phyloP scores from a whole-genome alignment of 92 coral and sea anemone genomes.

The Galaxea fascicularis region DNA sequence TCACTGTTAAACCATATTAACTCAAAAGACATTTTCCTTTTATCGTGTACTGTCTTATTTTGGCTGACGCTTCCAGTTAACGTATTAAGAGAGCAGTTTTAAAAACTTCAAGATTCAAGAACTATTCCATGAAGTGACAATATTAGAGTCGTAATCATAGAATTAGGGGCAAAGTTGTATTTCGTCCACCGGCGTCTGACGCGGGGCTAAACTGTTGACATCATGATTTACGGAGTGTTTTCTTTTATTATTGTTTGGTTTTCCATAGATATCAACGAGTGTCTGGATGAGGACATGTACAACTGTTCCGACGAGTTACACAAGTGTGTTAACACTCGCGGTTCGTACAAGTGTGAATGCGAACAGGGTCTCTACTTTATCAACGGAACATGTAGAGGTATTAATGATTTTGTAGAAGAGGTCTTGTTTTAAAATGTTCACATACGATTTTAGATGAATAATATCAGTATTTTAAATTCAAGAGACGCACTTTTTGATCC shows the following conservation, averaged over 20 bases:
- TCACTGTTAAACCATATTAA: not conserved
- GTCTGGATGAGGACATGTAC: conserved; percentile 33
- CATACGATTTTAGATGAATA: too few species aligned
- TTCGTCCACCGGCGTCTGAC: not conserved
- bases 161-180: too few species aligned
- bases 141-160: too few species aligned
- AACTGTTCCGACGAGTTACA: conserved; percentile 59
- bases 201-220: not conserved
- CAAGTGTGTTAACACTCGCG: conserved; percentile 60
- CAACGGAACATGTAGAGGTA: conserved; percentile 49
- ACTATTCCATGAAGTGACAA: too few species aligned
- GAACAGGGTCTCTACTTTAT: conserved; percentile 49
- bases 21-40: not conserved
- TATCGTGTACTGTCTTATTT: not conserved
- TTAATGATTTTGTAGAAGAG: not conserved
- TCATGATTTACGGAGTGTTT: not conserved
- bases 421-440: too few species aligned
- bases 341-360: conserved; percentile 70
- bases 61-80: too few species aligned
- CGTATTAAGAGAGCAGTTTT: too few species aligned
- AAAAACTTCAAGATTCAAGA: too few species aligned
- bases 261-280: conserved; percentile 75
- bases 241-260: not conserved
- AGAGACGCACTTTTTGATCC: too few species aligned
- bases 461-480: too few species aligned